These are phyloP conservation scores for Blomia tropicalis DNA, from an alignment of 2,888 invertebrate genomes.

Conservation along the genomic window DNA sequence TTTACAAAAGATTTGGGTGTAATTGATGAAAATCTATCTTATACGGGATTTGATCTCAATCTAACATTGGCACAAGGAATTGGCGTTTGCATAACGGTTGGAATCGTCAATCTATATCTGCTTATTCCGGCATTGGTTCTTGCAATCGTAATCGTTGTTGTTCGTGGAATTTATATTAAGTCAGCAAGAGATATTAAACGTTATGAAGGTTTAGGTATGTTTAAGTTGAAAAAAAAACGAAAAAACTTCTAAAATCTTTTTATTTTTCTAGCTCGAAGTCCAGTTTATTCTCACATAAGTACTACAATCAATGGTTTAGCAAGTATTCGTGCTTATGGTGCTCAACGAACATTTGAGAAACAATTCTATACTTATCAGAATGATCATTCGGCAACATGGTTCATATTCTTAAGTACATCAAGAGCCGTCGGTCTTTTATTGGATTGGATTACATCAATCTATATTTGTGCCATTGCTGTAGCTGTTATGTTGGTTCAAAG, in stretches of 20 bases:
- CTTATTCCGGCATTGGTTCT: slow-evolving; percentile 36
- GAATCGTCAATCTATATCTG: slow-evolving; percentile 38
- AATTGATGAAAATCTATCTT: slow-evolving; percentile 28
- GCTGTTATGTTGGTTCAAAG: slow-evolving; percentile 2
- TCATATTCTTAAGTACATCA: slow-evolving; percentile 66
- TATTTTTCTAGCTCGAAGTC: slow-evolving; percentile 26
- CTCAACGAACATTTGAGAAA: slow-evolving; percentile 51
- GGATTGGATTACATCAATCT: slow-evolving; percentile 11
- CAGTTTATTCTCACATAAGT: slow-evolving; percentile 31
- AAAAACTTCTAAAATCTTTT: background rate
- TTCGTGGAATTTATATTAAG: slow-evolving; percentile 38
- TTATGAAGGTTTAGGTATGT: slow-evolving; percentile 37
- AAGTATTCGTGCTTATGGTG: slow-evolving; percentile 44
- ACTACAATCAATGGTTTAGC: slow-evolving; percentile 30
- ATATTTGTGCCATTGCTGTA: background rate
- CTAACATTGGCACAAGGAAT: slow-evolving; percentile 42
- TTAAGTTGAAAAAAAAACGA: background rate
- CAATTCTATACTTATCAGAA: slow-evolving; percentile 40
- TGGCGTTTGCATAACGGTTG: slow-evolving; percentile 38
- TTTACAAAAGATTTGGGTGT: slow-evolving; percentile 29
- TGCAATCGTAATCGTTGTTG: slow-evolving; percentile 35
- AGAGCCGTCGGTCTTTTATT: slow-evolving; percentile 65
- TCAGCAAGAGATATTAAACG: slow-evolving; percentile 40
- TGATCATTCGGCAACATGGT: slow-evolving; percentile 75
- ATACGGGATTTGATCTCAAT: slow-evolving; percentile 27